phyloP scores from a whole-genome alignment of 2,888 invertebrate genomes.

The Rambutsinella grinnellia region DNA sequence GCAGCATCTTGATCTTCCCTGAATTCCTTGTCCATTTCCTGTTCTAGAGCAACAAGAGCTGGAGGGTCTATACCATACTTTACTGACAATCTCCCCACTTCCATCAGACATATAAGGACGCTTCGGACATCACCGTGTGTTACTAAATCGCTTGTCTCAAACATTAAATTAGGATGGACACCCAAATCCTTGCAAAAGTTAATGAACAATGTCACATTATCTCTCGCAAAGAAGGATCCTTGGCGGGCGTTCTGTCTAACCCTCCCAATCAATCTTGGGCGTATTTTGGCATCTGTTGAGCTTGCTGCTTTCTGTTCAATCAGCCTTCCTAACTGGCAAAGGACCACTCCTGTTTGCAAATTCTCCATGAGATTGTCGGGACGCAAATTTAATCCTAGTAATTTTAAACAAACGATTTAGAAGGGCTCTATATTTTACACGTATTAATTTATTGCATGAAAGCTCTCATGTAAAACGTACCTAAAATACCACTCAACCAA shows the following conservation, averaged over 20 bases:
- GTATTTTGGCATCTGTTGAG: slow-evolving; percentile 74
- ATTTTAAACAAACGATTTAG: background rate
- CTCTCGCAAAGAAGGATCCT: slow-evolving; percentile 88
- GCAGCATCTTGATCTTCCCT: slow-evolving; percentile 62
- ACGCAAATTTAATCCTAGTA: slow-evolving; percentile 53
- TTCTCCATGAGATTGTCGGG: slow-evolving; percentile 84
- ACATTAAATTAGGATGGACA: slow-evolving; percentile 87
- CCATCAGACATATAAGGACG: slow-evolving; percentile 86
- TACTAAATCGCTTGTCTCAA: slow-evolving; percentile 91
- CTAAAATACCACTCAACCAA: slow-evolving; percentile 64
- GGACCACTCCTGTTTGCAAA: slow-evolving; percentile 85
- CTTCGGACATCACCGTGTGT: slow-evolving; percentile 86
- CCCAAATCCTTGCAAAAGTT: slow-evolving; percentile 87
- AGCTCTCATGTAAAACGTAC: slow-evolving; percentile 20
- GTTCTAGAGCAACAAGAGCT: slow-evolving; percentile 84
- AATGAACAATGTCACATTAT: slow-evolving; percentile 91
- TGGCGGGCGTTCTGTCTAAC: slow-evolving; percentile 88
- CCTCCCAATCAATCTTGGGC: slow-evolving; percentile 80
- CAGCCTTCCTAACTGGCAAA: slow-evolving; percentile 84
- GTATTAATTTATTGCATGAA: background rate
- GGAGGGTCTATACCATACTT: slow-evolving; percentile 86
- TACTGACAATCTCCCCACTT: slow-evolving; percentile 85
- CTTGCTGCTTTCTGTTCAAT: slow-evolving; percentile 83
- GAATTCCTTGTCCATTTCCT: slow-evolving; percentile 87
- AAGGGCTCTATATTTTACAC: background rate